Evolutionary conservation across 2,113 vertebrate species (phyloP).

Genomic region (Galbula dea): DNA sequence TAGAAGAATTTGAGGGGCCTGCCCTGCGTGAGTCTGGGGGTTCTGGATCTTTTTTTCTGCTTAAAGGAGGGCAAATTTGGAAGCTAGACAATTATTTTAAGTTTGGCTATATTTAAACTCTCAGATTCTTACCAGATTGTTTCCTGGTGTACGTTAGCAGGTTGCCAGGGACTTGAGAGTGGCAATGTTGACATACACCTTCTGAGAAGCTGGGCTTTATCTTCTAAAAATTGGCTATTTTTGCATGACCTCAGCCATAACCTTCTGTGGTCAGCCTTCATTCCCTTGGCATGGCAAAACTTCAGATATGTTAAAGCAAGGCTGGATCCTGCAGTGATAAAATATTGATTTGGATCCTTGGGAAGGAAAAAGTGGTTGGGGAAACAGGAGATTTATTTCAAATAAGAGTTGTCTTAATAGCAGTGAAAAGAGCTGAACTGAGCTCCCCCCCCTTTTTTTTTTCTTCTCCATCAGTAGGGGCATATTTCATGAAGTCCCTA

Average conservation of each 20-base stretch:
- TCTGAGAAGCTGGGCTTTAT: not conserved
- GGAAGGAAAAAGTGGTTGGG: not conserved
- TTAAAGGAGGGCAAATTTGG: not conserved
- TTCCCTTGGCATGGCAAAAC: not conserved
- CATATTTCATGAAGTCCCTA: conserved; percentile 25
- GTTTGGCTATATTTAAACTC: not conserved
- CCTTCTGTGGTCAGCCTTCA: not conserved
- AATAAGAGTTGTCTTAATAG: not conserved
- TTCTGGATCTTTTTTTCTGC: not conserved
- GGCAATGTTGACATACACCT: not conserved
- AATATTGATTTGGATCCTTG: not conserved
- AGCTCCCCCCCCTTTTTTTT: not conserved
- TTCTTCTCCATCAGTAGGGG: not conserved
- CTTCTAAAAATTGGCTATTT: not conserved
- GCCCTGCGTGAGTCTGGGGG: not conserved
- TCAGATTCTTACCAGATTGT: not conserved
- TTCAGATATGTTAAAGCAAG: not conserved
- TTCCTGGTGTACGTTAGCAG: not conserved
- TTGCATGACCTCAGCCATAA: not conserved
- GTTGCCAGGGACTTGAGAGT: not conserved
- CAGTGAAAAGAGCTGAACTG: not conserved
- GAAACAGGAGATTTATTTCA: not conserved
- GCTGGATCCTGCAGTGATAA: not conserved
- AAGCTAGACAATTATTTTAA: not conserved
- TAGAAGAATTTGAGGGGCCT: not conserved